phyloP scores from a whole-genome alignment of 92 coral and sea anemone genomes.

The Hydrozoanthus gracilis region DNA sequence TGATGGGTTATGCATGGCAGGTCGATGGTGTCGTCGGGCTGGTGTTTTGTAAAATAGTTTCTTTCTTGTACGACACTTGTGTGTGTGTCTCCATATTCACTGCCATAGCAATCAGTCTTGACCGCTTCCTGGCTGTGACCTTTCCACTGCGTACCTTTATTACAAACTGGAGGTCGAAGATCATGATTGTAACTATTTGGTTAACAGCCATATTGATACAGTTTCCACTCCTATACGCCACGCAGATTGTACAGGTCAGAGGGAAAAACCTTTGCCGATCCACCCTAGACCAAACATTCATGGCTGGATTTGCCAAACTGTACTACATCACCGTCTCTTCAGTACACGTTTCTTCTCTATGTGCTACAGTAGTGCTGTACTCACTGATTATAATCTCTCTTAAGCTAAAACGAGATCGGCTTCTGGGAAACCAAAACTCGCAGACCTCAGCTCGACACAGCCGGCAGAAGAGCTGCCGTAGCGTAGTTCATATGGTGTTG shows the following conservation, averaged over 20 bases:
- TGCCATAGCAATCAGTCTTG: constrained; percentile 41
- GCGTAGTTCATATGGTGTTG: constrained; percentile 41
- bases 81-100: constrained; percentile 48
- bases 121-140: constrained; percentile 30
- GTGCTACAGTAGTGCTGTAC: constrained; percentile 17
- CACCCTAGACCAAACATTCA: constrained; percentile 27
- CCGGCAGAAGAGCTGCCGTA: constrained; percentile 29
- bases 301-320: constrained; percentile 23
- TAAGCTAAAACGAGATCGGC: constrained; percentile 21
- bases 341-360: constrained; percentile 26
- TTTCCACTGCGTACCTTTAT: constrained; percentile 31
- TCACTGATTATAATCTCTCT: constrained; percentile 33
- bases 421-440: constrained; percentile 18
- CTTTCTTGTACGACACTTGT: constrained; percentile 36
- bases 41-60: constrained; percentile 24
- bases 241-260: not conserved
- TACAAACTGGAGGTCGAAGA: constrained; percentile 27
- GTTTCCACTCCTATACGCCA: constrained; percentile 20
- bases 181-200: constrained; percentile 19
- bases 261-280: constrained; percentile 4
- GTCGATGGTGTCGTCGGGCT: constrained; percentile 5
- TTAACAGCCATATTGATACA: constrained; percentile 3
- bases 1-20: constrained; percentile 17
- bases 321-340: constrained; percentile 32
- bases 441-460: not conserved